Evolutionary conservation across 1,140 invertebrate genomes (phyloP).

Genomic region (Lamellibrachia luymesi): DNA sequence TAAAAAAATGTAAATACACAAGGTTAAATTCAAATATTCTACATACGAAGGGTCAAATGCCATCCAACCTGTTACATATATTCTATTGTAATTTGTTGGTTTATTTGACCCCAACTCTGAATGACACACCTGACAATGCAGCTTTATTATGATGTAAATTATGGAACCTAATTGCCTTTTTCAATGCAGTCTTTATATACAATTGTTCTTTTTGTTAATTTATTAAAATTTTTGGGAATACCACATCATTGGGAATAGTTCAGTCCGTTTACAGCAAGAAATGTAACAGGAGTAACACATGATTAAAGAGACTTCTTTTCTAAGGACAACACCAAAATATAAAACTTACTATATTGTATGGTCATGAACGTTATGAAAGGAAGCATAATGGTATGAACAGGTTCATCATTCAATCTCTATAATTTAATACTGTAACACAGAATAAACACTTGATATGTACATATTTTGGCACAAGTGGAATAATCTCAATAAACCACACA

Average conservation of each 20-base stretch:
- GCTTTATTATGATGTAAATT: not conserved
- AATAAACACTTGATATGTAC: constrained; percentile 5
- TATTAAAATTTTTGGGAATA: not conserved
- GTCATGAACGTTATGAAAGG: not conserved
- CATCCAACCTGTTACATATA: not conserved
- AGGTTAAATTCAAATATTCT: not conserved
- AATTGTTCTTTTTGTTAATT: not conserved
- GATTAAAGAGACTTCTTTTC: too few species aligned
- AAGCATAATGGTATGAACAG: not conserved
- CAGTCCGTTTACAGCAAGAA: not conserved
- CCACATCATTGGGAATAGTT: not conserved
- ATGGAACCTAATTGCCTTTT: not conserved
- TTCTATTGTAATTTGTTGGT: too few species aligned
- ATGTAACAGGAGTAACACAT: not conserved
- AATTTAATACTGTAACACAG: not conserved
- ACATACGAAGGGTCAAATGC: not conserved
- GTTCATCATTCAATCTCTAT: not conserved
- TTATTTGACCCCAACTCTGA: not conserved
- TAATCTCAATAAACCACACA: not conserved
- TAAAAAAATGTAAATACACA: not conserved
- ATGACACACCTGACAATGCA: not conserved
- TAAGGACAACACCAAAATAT: not conserved
- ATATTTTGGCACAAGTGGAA: constrained; percentile 1
- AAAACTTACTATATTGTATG: not conserved
- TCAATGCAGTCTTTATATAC: not conserved